Conservation (phyloP, 2,113 vertebrate genomes). For the Lampris megalopsis region DNA sequence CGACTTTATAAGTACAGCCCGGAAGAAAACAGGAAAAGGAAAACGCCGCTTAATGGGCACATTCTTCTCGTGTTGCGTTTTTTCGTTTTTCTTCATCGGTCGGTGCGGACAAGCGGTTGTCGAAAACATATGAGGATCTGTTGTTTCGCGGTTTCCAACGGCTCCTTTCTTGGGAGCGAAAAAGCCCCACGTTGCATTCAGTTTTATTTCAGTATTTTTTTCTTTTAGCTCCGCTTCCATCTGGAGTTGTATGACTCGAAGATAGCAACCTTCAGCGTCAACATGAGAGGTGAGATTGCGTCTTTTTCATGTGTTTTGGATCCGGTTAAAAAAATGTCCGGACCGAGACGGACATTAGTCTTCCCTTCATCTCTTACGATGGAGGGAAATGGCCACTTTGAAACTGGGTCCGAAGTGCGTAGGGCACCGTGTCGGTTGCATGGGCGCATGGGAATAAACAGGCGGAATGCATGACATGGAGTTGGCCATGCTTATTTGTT, state of each 20-base stretch:
- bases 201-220: neutral
- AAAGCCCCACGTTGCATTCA: constrained; percentile 26
- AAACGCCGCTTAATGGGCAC: neutral
- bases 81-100: constrained; percentile 4
- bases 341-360: no score
- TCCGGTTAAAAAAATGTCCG: no score
- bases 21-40: neutral
- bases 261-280: constrained; percentile 49
- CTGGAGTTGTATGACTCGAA: constrained; percentile 72
- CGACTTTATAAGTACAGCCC: no score
- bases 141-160: constrained; percentile 54
- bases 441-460: neutral
- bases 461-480: neutral
- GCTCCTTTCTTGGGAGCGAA: constrained; percentile 68
- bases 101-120: constrained; percentile 5
- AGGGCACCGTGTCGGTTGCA: constrained; percentile 18
- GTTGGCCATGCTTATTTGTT: neutral
- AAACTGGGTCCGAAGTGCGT: constrained; percentile 55
- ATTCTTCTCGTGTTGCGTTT: constrained; percentile 4
- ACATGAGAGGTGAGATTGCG: constrained; percentile 83
- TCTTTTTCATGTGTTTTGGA: neutral
- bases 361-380: neutral
- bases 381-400: neutral
- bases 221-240: constrained; percentile 37
- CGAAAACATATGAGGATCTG: constrained; percentile 71